Base-by-base conservation (phyloP, 2,888 invertebrate genomes). In the Dynastes hyllus region DNA sequence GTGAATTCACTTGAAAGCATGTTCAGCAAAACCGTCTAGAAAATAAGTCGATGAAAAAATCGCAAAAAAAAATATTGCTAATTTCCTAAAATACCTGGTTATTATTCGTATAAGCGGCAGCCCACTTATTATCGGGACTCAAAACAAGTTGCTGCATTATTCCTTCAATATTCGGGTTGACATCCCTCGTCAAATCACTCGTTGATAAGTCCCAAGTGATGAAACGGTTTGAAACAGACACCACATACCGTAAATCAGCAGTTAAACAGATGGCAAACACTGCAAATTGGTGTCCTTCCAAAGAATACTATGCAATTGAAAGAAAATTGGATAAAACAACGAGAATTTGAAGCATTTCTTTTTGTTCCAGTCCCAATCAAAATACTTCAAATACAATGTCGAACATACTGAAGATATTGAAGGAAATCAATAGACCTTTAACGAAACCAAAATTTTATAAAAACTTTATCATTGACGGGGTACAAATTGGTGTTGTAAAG, bases 221-320 rank as follows among this genome's bases (percentile, higher is more conserved):
- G 82, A 99, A 97, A 83, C 97, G 93, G 86, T 98, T 99, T 2
- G 98, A 98, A 84, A 98, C 97, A 1, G 98, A 98, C 0, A 99
- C 97, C 82, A 99, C 95, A 88, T 97, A 97, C 37, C 97, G 94
- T 85, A 94, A 94, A 89, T 98, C 97, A 0, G 96, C 95, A 6
- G 97, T 97, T 37, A 98, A 88, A 11, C 95, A 94, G 87, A 97
- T 96, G 1, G 95, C 97, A 88, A 98, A 98, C 0, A 98, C 97
- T 0, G 98, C 99, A 87, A 99, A 99, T 87, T 97, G 98, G 89
- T 99, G 99, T 0, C 98, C 99, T 90, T 99, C 99, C 65, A 99
- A 89, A 0, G 98, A 98, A 87, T 98, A 99, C 95, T 96, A 37
- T 37, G 32, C 4, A 37, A 37, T 37, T 5, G 66, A 51, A 77